These are phyloP conservation scores for Forbesichthys papilliferus DNA, from an alignment of 2,113 vertebrate genomes.

Conservation along the genomic window DNA sequence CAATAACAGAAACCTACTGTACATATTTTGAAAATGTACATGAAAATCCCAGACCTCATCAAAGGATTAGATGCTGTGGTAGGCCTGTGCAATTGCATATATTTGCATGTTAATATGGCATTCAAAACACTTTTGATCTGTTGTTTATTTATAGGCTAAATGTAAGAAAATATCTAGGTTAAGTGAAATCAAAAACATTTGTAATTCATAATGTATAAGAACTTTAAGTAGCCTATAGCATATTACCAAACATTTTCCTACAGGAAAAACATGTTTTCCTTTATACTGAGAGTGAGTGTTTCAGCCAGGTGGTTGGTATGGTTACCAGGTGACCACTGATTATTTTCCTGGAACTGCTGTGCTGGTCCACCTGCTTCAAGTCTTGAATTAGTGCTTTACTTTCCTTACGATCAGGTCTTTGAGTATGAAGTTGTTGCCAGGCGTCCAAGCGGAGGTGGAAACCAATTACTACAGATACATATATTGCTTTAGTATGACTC, in stretches of 20 bases:
- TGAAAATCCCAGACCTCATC: conserved; percentile 26
- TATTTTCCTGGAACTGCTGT: conserved; percentile 15
- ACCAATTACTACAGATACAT: conserved; percentile 62
- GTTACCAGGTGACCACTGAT: conserved; percentile 28
- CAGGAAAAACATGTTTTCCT: not conserved
- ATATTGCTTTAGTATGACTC: conserved; percentile 31
- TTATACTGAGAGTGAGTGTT: not conserved
- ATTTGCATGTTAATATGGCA: conserved; percentile 48
- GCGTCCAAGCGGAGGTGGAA: conserved; percentile 62
- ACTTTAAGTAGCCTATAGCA: not conserved
- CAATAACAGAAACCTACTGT: too few species aligned
- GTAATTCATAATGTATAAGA: not conserved
- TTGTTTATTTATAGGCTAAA: conserved; percentile 19
- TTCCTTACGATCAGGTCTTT: conserved; percentile 46
- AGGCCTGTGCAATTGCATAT: conserved; percentile 34
- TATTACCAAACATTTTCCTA: not conserved
- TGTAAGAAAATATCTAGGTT: conserved; percentile 1
- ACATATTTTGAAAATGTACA: too few species aligned
- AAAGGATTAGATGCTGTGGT: conserved; percentile 23
- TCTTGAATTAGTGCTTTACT: conserved; percentile 68
- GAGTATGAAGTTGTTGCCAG: conserved; percentile 67
- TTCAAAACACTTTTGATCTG: conserved; percentile 36
- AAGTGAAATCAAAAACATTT: not conserved
- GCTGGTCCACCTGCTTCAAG: conserved; percentile 18
- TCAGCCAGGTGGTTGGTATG: conserved; percentile 21